A percentile compares a stretch with the other conserved stretches of the same genome.
Conservation (phyloP, 2,888 invertebrate species). For the Monoplex corrugatus region DNA sequence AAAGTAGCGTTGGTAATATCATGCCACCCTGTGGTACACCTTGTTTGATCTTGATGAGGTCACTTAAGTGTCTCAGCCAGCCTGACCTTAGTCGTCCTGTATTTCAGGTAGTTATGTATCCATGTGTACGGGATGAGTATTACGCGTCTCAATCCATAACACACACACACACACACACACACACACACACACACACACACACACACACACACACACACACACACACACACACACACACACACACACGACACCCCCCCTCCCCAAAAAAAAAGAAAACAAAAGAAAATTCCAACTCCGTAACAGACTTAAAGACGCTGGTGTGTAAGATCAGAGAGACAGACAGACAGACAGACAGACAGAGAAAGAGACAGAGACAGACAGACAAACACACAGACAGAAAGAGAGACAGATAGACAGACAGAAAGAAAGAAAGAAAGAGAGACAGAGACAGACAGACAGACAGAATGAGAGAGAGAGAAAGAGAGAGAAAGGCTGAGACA, state of each 20-base stretch:
- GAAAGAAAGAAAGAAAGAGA: background rate
- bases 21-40: too few species aligned
- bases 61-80: too few species aligned
- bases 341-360: background rate
- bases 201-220: slow-evolving; percentile 30
- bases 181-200: slow-evolving; percentile 29
- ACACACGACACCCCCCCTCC: too few species aligned
- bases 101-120: too few species aligned
- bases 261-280: too few species aligned
- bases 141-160: background rate
- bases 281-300: too few species aligned
- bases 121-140: too few species aligned
- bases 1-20: too few species aligned
- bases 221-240: slow-evolving; percentile 17
- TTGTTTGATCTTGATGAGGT: too few species aligned
- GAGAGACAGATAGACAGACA: background rate
- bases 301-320: too few species aligned
- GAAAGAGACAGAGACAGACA: background rate
- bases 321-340: background rate
- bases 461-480: background rate
- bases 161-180: slow-evolving; percentile 31
- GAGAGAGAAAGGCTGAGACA: background rate
- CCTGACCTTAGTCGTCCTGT: too few species aligned
- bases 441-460: background rate
- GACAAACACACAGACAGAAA: slow-evolving; percentile 17